These are phyloP conservation scores for Semaprochilodus insignis DNA, from an alignment of 2,797 vertebrate genomes.

Conservation along the genomic window DNA sequence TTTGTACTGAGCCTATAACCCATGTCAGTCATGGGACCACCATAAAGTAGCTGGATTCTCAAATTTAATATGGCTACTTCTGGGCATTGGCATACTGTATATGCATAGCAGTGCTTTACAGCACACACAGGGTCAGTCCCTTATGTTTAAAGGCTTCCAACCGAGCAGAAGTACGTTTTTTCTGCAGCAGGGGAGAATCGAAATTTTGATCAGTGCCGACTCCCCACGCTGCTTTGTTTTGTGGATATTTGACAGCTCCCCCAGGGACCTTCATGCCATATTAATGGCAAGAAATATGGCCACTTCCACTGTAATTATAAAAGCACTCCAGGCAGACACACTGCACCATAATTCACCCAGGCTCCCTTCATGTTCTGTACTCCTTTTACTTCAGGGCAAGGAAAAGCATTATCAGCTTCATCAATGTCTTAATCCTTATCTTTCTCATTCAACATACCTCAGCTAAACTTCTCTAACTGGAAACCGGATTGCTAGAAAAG, in stretches of 20 bases:
- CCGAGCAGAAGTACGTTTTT: slow-evolving; percentile 44
- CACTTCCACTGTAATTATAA: slow-evolving; percentile 77
- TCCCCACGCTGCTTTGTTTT: slow-evolving; percentile 72
- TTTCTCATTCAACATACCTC: slow-evolving; percentile 61
- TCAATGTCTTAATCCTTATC: slow-evolving; percentile 57
- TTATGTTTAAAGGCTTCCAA: slow-evolving; percentile 8
- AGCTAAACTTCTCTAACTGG: slow-evolving; percentile 19
- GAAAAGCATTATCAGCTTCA: slow-evolving; percentile 60
- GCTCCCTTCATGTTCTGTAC: slow-evolving; percentile 64
- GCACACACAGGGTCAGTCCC: background rate
- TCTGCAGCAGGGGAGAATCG: slow-evolving; percentile 42
- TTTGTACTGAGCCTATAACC: no score
- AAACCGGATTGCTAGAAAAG: slow-evolving; percentile 24
- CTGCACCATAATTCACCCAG: slow-evolving; percentile 67
- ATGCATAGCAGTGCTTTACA: slow-evolving; percentile 9
- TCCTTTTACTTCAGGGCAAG: slow-evolving; percentile 60
- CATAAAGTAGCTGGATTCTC: no score
- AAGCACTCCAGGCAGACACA: slow-evolving; percentile 72
- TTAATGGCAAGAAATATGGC: slow-evolving; percentile 74
- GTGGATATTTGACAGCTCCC: slow-evolving; percentile 72
- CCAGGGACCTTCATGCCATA: slow-evolving; percentile 74
- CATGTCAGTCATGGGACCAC: no score
- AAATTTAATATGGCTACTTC: no score
- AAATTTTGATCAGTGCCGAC: slow-evolving; percentile 55
- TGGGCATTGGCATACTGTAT: no score